Evolutionary conservation across 2,888 invertebrate species (phyloP), one percentile per base, ranked within the genome.

Genomic region (Tribolium freemani): DNA sequence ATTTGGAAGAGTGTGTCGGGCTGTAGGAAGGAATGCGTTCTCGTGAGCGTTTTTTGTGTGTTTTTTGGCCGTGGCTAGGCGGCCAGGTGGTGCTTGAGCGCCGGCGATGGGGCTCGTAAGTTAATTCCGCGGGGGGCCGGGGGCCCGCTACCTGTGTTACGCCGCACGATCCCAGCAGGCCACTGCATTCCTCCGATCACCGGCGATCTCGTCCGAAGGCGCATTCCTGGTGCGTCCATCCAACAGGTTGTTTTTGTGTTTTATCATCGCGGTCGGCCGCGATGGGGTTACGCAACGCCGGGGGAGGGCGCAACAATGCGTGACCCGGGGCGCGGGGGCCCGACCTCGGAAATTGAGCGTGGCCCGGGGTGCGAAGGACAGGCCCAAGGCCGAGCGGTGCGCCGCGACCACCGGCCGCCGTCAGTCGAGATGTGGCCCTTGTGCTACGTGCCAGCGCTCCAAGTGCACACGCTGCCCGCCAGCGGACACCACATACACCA

Each of bases 141-240:
- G 74, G 74, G 77, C 78, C 77, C 66, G 80, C 82, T 83, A 83
- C 81, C 82, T 85, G 86, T 85, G 83, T 86, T 86, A 86, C 86
- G 83, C 83, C 82, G 81, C 83, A 83, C 83, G 83, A 88, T 84
- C 82, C 84, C 87, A 84, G 86, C 83, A 85, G 87, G 86, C 86
- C 86, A 80, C 80, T 78, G 83, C 86, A 86, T 89, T 89, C 89
- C 89, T 88, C 88, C 89, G 88, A 88, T 87, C 86, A 64, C 11
- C 73, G 71, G 76, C 82, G 81, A 80, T 71, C 75, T 75, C 64
- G 67, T 61, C 75, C 82, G 82, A 81, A 80, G 77, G 73, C 79
- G 76, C 78, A 78, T 80, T 81, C 79, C 76, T 75, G 44, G 20
- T 13, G 51, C 38, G 26, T 11, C 4, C 45, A 44, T 53, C 69